Evolutionary conservation across 2,113 vertebrate genomes (phyloP), one percentile per base, ranked within the genome.

Genomic region (Psammodynastes pulverulentus): DNA sequence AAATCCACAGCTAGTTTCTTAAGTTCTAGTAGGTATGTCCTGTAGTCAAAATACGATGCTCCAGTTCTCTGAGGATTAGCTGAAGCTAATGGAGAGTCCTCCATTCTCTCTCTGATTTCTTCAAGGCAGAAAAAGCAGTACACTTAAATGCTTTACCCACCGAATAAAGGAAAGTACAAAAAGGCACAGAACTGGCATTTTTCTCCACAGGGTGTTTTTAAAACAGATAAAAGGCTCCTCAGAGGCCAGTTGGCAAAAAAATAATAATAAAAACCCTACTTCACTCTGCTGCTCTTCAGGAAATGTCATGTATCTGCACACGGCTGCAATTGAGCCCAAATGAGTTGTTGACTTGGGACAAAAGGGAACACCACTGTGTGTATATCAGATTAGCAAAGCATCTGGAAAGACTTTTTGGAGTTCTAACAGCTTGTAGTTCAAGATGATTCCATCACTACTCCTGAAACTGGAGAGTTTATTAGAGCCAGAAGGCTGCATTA

Each of bases 401-500:
- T 84, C 87, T 92, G 72, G 87, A 58, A 92, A 92, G 87, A 89
- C 67, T 58, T 87, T 86, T 89, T 26, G 56, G 46, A 51, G 52
- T 89, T 53, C 45, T 89, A 58, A 85, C 39, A 88, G 52, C 87
- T 46, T 89, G 53, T 21, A 84, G 43, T 84, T 56, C 52, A 58
- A 21, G 43, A 56, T 4, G 0, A 4, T 86, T 51, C 45, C 49
- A 29, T 0, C 24, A 43, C 53, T 13, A 4, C 43, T 10, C 23
- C 39, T 4, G 1, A 34, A 49, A 54, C 7, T 19, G n/a, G 39
- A 84, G 85, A 10, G 15, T 49, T 56, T 17, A 43, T 9, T 54
- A 19, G 3, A 29, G 58, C 6, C 2, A 13, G 5, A 10, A 58
- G n/a, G 9, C 8, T 29, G 2, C 0, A 39, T 89, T 89, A 9